Conservation (phyloP, 2,113 vertebrate species). For the Eurypyga helias region DNA sequence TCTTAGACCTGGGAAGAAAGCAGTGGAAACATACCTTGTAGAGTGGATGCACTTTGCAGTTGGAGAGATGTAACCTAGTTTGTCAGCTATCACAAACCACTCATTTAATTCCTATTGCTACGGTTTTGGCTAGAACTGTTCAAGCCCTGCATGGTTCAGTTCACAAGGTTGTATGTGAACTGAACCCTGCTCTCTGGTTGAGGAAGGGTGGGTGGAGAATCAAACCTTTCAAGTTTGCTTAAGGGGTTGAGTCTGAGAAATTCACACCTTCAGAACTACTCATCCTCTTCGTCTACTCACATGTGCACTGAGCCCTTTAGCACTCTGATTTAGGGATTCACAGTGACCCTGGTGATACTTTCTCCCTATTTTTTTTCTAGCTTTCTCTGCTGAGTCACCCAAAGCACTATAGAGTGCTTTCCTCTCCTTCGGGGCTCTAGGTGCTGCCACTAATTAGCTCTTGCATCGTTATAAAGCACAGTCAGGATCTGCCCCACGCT, state of each 20-base stretch:
- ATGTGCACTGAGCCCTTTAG: background rate
- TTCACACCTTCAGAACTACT: slow-evolving; percentile 38
- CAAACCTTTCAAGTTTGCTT: slow-evolving; percentile 58
- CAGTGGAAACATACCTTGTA: background rate
- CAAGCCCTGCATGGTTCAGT: slow-evolving; percentile 50
- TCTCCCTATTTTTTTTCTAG: background rate
- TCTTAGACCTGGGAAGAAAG: background rate
- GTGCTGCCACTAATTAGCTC: background rate
- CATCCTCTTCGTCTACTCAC: background rate
- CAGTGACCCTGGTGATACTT: background rate
- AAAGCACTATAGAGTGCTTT: background rate
- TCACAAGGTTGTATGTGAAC: slow-evolving; percentile 37
- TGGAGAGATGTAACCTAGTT: slow-evolving; percentile 38
- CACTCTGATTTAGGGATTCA: background rate
- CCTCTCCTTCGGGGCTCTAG: background rate
- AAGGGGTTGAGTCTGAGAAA: slow-evolving; percentile 45
- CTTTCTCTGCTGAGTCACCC: slow-evolving; percentile 35
- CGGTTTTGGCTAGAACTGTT: slow-evolving; percentile 55
- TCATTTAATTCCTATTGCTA: slow-evolving; percentile 56
- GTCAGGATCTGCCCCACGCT: background rate
- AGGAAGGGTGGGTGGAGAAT: slow-evolving; percentile 43
- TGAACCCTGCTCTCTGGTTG: slow-evolving; percentile 30
- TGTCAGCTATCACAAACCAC: slow-evolving; percentile 66
- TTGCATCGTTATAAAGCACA: background rate
- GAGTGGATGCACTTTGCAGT: slow-evolving; percentile 11